Evolutionary conservation across 2,888 invertebrate species (phyloP), one percentile per base, ranked within the genome.

Genomic region (Hetaerina titia): DNA sequence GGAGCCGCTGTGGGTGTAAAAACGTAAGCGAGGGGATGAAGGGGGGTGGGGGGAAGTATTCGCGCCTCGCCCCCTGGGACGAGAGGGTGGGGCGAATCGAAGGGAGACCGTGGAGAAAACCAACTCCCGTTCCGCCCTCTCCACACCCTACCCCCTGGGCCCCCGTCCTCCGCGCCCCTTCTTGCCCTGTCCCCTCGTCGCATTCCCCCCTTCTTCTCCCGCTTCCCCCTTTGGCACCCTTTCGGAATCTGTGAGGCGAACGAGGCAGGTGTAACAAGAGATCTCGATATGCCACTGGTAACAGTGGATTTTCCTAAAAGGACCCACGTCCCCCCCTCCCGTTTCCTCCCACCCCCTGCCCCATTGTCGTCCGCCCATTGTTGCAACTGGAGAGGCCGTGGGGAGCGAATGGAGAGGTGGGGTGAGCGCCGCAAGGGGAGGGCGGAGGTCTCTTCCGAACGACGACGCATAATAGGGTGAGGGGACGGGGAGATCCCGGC

Each of bases 191-290:
- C 74, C 57, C 94, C 88, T 19, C 90, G 45, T 89, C 95, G 0
- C 89, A 25, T 15, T 4, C 31, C 95, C 25, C n/a, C 74, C 31
- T 87, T 64, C 57, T 63, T 25, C 64, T 94, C 87, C 94, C 74
- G 64, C 89, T 74, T 11, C 25, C 25, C 89, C 31, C 45, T 58
- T 58, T 19, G 95, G 63, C 74, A 94, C 89, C 94, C 94, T 92
- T 64, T 88, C 89, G 90, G 92, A 69, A 95, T 95, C 95, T 89
- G 94, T 94, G 90, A 81, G 69, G 64, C 92, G 69, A 22, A n/a
- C 92, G 92, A 92, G 45, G 81, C 81, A 81, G 81, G 81, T 81
- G 81, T 81, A 81, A 81, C 81, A 81, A 81, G 81, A 81, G 81
- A 92, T 92, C 92, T 69, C 89, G 57, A 58, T 58, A 58, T 89